Evolutionary conservation across 2,888 invertebrate species (phyloP).

Genomic region (Agrochola macilenta): DNA sequence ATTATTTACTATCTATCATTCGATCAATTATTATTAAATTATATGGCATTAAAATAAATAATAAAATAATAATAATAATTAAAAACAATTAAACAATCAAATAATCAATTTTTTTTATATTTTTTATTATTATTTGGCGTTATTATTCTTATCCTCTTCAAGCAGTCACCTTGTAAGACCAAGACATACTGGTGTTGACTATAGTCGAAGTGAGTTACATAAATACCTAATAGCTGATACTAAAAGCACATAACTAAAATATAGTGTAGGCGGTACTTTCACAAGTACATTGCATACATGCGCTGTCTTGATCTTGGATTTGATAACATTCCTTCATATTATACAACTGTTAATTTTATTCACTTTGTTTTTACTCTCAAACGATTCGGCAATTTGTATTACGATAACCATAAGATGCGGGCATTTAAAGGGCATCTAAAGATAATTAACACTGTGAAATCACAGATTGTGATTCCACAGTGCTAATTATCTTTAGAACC

Average conservation of each 20-base stretch:
- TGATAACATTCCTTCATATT: conserved; percentile 45
- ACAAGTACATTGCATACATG: conserved; percentile 54
- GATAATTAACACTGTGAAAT: not conserved
- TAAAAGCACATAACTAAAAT: conserved; percentile 45
- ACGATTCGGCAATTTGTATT: conserved; percentile 9
- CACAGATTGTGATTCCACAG: too few species aligned
- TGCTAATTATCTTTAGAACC: not conserved
- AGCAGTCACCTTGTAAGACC: not conserved
- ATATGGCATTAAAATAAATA: too few species aligned
- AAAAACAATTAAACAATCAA: too few species aligned
- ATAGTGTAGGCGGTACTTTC: conserved; percentile 51
- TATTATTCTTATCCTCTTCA: not conserved
- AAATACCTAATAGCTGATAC: conserved; percentile 14
- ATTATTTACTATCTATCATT: too few species aligned
- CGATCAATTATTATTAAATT: too few species aligned
- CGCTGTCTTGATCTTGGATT: conserved; percentile 49
- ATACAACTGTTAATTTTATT: conserved; percentile 14
- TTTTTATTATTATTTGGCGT: too few species aligned
- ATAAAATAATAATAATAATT: too few species aligned
- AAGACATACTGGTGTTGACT: not conserved
- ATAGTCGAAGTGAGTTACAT: conserved; percentile 25
- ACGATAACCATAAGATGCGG: not conserved
- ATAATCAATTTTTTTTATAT: too few species aligned
- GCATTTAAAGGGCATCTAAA: too few species aligned
- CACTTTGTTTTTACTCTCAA: not conserved